These are phyloP conservation scores for Aporophyla nigra DNA, from an alignment of 2,888 invertebrate genomes.

Conservation along the genomic window DNA sequence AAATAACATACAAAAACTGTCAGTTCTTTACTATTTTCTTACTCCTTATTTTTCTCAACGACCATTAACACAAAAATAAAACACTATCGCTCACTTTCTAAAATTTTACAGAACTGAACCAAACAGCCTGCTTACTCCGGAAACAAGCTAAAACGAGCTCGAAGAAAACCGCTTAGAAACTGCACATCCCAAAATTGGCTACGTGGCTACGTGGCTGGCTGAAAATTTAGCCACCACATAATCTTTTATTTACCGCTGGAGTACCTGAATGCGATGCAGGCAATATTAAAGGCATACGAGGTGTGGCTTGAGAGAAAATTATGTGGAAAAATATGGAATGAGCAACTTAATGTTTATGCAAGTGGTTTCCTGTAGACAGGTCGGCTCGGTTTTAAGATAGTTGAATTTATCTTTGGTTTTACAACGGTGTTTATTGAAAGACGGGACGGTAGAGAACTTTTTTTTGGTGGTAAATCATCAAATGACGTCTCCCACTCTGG, in stretches of 20 bases:
- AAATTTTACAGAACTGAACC: background rate
- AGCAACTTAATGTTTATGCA: conserved; percentile 20
- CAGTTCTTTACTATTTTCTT: background rate
- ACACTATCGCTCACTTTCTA: background rate
- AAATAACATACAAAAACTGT: too few relatives aligned
- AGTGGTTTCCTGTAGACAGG: conserved; percentile 4
- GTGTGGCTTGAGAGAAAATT: conserved; percentile 44
- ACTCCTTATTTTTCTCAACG: background rate
- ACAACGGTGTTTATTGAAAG: background rate
- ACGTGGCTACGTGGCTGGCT: conserved; percentile 27
- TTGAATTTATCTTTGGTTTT: background rate
- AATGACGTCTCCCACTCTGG: too few relatives aligned
- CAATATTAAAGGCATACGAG: conserved; percentile 35
- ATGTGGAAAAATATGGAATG: conserved; percentile 27
- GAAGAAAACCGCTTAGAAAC: conserved; percentile 32
- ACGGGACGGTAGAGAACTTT: too few relatives aligned
- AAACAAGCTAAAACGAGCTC: conserved; percentile 12
- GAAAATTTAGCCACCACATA: conserved; percentile 51
- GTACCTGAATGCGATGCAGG: conserved; percentile 39
- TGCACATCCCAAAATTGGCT: conserved; percentile 48
- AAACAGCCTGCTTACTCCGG: background rate
- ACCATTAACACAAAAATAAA: background rate
- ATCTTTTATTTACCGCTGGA: conserved; percentile 56
- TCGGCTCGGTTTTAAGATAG: background rate
- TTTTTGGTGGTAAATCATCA: too few relatives aligned